phyloP scores from a whole-genome alignment of 35 echinoderm and acorn worm species.

The Acanthaster planci region DNA sequence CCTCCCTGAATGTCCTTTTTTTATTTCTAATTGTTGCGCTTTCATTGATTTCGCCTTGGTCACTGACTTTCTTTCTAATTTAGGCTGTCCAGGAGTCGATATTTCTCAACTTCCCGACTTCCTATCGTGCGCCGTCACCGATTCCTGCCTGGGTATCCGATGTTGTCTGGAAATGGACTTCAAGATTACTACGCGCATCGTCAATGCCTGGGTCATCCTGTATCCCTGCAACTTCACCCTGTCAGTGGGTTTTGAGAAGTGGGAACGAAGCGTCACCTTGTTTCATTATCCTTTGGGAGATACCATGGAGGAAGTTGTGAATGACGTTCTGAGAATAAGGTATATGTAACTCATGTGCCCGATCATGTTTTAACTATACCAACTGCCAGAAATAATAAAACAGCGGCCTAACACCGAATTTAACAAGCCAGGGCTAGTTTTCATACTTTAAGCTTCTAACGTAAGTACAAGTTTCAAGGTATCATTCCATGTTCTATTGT shows the following conservation, averaged over 20 bases:
- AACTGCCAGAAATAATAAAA: background rate
- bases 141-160: slow-evolving; percentile 6
- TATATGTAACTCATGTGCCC: background rate
- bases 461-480: no score
- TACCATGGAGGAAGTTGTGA: background rate
- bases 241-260: slow-evolving; percentile 22
- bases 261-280: slow-evolving; percentile 7
- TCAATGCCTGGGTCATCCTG: slow-evolving; percentile 18
- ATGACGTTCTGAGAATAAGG: background rate
- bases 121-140: slow-evolving; percentile 10
- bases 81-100: background rate
- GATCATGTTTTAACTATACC: background rate
- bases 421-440: no score
- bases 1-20: no score
- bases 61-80: no score
- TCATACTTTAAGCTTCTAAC: background rate
- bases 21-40: no score
- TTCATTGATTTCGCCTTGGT: no score
- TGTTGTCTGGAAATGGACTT: slow-evolving; percentile 32
- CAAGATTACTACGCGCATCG: background rate
- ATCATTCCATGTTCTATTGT: background rate
- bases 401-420: no score
- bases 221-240: slow-evolving; percentile 29
- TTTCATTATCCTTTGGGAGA: background rate
- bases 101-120: background rate